phyloP scores from a whole-genome alignment of 2,888 invertebrate species.

The Podabrus alpinus region DNA sequence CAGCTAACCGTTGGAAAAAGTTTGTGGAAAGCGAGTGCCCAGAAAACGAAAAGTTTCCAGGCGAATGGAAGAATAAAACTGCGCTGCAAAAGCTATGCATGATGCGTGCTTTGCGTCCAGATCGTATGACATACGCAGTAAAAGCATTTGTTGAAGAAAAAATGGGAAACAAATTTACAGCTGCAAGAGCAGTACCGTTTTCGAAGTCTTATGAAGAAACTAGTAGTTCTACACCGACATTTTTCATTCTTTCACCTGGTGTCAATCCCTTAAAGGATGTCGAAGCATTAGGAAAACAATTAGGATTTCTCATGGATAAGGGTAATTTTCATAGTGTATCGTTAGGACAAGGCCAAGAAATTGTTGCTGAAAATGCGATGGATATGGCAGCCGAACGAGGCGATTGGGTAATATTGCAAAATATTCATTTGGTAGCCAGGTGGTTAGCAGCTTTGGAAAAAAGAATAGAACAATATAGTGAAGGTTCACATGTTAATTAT shows the following conservation, averaged over 20 bases:
- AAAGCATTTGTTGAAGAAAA: constrained; percentile 88
- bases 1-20: constrained; percentile 90
- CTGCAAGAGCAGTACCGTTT: constrained; percentile 79
- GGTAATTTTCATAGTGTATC: constrained; percentile 92
- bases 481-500: constrained; percentile 67
- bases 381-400: constrained; percentile 74
- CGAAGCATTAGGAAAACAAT: constrained; percentile 78
- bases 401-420: constrained; percentile 93
- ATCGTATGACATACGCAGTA: constrained; percentile 93
- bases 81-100: constrained; percentile 87
- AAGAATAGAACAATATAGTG: constrained; percentile 81
- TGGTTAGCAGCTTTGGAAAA: constrained; percentile 91
- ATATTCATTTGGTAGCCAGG: constrained; percentile 87
- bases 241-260: constrained; percentile 93
- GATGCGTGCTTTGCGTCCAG: constrained; percentile 87
- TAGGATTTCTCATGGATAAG: constrained; percentile 79
- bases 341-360: constrained; percentile 92
- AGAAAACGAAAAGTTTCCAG: constrained; percentile 91
- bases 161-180: constrained; percentile 80
- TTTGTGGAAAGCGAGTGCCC: constrained; percentile 91
- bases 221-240: constrained; percentile 82
- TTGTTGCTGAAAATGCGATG: constrained; percentile 88
- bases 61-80: constrained; percentile 93
- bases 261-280: constrained; percentile 94
- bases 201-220: constrained; percentile 86